Evolutionary conservation across 1,140 invertebrate species (phyloP), one percentile per base, ranked within the genome.

Genomic region (Cheumatopsyche charites): DNA sequence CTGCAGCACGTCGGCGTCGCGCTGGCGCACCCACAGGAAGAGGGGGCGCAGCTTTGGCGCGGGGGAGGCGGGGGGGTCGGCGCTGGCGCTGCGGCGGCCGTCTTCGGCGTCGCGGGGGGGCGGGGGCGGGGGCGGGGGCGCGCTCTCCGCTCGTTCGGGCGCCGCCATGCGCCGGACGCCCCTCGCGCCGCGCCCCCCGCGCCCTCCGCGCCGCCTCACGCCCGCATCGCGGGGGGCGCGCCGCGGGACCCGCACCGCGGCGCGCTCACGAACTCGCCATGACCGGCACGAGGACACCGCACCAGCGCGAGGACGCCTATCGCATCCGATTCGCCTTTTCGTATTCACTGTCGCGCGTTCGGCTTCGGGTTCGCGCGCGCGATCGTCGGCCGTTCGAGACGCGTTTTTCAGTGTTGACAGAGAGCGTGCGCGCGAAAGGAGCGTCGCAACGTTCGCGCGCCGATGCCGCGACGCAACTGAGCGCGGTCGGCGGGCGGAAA

Each of bases 21-120:
- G 86, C 79, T 92, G 91, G 76, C 90, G 89, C 45, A 91, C 90
- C 91, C 91, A 93, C 67, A 93, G 84, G 80, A 94, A 94, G 79
- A 90, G 90, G 6, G 91, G 88, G 75, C 89, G 87, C 49, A 89
- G 88, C 21, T 74, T 67, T 47, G 71, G 67, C 13, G 77, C 82
- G 77, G 61, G 77, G 78, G 58, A 77, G 77, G 67, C 80, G 80
- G 29, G 74, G 70, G 76, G 76, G 74, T 77, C 77, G 73, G 74
- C 72, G 55, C 73, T 68, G 67, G 70, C 75, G 68, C 68, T 47
- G 49, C 43, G 68, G 41, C 68, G 41, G 25, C 23, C 13, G 3
- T 26, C 73, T 0, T 62, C 68, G 49, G 70, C 29, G 3, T 9
- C 77, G 67, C 45, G 55, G 71, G 23, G 23, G 67, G 69, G 75